These are phyloP conservation scores for Astur gentilis DNA, from an alignment of 2,113 vertebrate genomes.

Conservation along the genomic window DNA sequence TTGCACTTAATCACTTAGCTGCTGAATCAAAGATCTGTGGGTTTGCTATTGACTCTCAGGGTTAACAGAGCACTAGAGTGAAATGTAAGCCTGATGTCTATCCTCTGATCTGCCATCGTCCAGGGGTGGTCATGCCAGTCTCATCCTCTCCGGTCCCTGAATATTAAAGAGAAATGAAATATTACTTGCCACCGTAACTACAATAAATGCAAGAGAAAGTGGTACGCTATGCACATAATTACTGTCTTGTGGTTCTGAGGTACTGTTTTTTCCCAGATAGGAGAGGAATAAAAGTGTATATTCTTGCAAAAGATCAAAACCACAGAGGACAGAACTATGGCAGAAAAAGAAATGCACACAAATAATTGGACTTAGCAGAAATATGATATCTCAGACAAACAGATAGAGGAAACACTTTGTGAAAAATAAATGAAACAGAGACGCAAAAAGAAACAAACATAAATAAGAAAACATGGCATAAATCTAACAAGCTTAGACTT, in stretches of 20 bases:
- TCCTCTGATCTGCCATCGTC: background rate
- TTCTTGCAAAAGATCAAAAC: constrained; percentile 17
- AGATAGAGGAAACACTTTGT: background rate
- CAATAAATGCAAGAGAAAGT: background rate
- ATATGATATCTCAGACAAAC: background rate
- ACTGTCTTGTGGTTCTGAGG: background rate
- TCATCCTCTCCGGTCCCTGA: background rate
- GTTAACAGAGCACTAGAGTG: background rate
- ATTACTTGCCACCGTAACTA: background rate
- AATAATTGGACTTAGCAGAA: background rate
- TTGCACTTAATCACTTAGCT: background rate
- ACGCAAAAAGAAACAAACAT: background rate
- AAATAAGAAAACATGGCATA: background rate
- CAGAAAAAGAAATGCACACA: background rate
- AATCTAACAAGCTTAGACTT: background rate
- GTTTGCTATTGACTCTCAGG: background rate
- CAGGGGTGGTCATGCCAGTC: rapidly evolving
- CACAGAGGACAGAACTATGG: background rate
- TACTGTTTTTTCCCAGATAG: background rate
- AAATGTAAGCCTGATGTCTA: background rate
- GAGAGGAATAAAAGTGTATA: background rate
- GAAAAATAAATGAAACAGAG: background rate
- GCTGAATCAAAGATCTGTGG: background rate
- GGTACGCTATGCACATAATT: background rate
- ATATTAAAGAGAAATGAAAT: background rate